Evolutionary conservation across 53 echinoderm and acorn worm species (phyloP), one percentile per base, ranked within the genome.

Genomic region (Patiria pectinifera): DNA sequence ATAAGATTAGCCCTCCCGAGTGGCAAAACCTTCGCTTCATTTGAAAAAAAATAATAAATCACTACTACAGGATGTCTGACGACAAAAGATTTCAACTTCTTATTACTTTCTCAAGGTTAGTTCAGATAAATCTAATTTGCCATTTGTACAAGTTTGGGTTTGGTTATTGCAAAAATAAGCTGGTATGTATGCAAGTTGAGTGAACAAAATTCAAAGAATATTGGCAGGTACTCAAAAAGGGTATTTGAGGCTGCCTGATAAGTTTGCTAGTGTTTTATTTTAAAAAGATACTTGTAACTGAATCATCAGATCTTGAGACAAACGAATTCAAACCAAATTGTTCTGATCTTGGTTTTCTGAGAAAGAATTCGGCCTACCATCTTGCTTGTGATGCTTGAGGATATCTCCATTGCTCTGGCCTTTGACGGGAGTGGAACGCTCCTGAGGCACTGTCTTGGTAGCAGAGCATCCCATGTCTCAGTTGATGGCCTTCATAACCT

Each of bases 401-500:
- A 90, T 90, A 26, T 81, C 69, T 13, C 62, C 89, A 79, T 89
- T 89, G 62, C 26, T 61, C 22, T 79, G 60, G 63, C 81, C 90
- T 43, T 90, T 90, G 90, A 21, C 48, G 22, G 90, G 90, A 59
- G 87, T 76, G n/a, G 43, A 44, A 80, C 62, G 80, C n/a, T 89
- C 89, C 80, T 89, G 89, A 4, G 90, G 81, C 81, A 90, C 90
- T 81, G 90, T 90, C 90, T 90, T 90, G 24, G 90, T 90, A 62
- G 90, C 90, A 59, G 90, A 90, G 78, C 90, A 90, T 80, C 90
- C 90, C 90, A 90, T 90, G 82, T 90, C 90, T 90, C 69, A 90
- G 90, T 66, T 81, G 81, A 69, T 19, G 70, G 81, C 90, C 81
- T 90, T 82, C 82, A 90, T 90, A 81, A 81, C 75, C 90, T 90